Evolutionary conservation across 1,140 invertebrate species (phyloP), one percentile per base, ranked within the genome.

Genomic region (Potamilus streckersoni): DNA sequence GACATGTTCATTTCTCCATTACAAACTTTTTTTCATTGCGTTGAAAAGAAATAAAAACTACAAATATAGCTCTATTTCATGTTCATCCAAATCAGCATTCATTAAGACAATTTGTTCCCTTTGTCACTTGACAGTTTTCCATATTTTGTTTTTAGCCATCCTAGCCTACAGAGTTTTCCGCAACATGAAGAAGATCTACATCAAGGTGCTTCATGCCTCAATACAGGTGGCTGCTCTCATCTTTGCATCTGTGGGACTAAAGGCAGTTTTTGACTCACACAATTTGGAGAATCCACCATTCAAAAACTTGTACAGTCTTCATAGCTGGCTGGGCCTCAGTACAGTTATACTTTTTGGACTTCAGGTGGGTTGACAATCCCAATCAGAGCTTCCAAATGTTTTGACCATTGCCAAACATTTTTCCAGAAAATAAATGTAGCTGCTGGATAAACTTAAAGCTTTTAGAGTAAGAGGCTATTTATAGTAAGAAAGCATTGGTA

Each of bases 221-320:
- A 91, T 96, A 49, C 95, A 96, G 86, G 86, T 93, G 23, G 86
- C 91, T 59, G 92, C 92, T 16, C 91, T 96, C 69, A 86, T 96
- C 64, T 91, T 95, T 71, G 91, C 93, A 16, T 86, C 94, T 57
- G 92, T 97, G 82, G 91, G 88, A 12, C 88, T 96, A 62, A 93
- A 95, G 83, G 95, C 96, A 6, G 96, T 94, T 23, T 97, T 96
- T 89, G 94, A 96, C 85, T 95, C 93, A 71, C 96, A 97, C 88
- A 95, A 96, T 86, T 90, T 93, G 66, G 84, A 81, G 23, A 60
- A 67, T 15, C 69, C 88, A 31, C 93, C 94, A 11, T 96, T 90
- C 58, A 93, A 94, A 11, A 96, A 97, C 89, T 89, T 97, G 86
- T 96, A 96, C 86, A 89, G 92, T 67, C 87, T 97, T 60, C 96